Evolutionary conservation across 1,140 invertebrate species (phyloP).

Genomic region (Hypothenemus hampei): DNA sequence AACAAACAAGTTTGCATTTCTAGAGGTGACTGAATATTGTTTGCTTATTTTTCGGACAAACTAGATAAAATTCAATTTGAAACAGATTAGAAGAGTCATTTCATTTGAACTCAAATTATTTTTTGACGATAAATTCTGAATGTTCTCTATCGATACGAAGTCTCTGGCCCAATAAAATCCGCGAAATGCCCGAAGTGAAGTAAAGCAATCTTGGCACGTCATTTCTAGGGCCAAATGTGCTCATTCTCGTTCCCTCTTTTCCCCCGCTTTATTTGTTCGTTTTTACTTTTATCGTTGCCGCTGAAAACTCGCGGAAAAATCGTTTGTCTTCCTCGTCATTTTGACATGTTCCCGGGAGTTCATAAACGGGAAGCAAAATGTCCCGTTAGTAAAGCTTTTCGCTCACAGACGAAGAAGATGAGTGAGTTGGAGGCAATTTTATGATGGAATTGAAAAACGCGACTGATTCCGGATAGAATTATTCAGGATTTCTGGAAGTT

Average conservation of each 20-base stretch:
- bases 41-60: no score
- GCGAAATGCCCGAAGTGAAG: slow-evolving; percentile 5
- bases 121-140: neutral
- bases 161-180: slow-evolving; percentile 3
- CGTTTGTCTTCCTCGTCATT: slow-evolving; percentile 4
- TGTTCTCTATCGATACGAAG: neutral
- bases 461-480: no score
- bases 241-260: no score
- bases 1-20: neutral
- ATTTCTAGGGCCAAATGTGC: slow-evolving; percentile 5
- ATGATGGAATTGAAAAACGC: no score
- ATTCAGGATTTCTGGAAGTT: no score
- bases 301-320: neutral
- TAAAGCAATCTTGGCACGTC: slow-evolving; percentile 17
- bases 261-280: slow-evolving; percentile 7
- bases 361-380: neutral
- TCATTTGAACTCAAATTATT: neutral
- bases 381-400: no score
- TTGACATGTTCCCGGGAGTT: slow-evolving; percentile 2
- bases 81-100: neutral
- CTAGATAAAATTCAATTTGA: no score
- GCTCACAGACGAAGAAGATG: no score
- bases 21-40: neutral
- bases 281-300: slow-evolving; percentile 2
- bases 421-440: no score